Evolutionary conservation across 1,140 invertebrate species (phyloP).

Genomic region (Cardiocondyla obscurior): DNA sequence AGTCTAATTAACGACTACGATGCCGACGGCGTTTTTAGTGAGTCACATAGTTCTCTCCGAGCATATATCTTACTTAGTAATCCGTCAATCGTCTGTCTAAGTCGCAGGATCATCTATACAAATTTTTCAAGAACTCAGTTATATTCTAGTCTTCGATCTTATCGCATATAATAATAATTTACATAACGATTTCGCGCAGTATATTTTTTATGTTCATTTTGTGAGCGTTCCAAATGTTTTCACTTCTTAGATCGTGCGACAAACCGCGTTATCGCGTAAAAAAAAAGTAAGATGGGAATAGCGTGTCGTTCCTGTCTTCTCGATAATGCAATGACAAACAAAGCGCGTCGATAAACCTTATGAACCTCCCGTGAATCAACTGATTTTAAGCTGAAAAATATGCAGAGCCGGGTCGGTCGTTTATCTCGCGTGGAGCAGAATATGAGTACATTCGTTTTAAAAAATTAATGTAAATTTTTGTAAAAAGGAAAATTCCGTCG

Average conservation of each 20-base stretch:
- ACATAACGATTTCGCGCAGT: neutral
- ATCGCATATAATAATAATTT: conserved; percentile 14
- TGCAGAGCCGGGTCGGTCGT: neutral
- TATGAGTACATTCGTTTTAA: neutral
- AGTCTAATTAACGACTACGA: conserved; percentile 42
- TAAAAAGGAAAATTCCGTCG: neutral
- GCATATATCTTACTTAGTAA: neutral
- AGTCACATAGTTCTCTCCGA: conserved; percentile 21
- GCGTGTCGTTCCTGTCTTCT: conserved; percentile 24
- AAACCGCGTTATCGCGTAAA: conserved; percentile 31
- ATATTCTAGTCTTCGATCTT: conserved; percentile 1
- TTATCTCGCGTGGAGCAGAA: neutral
- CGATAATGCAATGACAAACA: conserved; percentile 66
- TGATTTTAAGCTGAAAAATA: conserved; percentile 40
- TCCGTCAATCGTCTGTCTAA: neutral
- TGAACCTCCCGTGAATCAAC: conserved; percentile 50
- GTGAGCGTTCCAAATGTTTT: neutral
- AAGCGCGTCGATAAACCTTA: conserved; percentile 67
- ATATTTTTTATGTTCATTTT: conserved; percentile 26
- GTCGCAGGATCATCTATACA: neutral
- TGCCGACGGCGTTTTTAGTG: neutral
- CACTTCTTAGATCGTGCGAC: neutral
- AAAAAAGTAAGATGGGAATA: conserved; percentile 39
- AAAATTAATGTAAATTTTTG: conserved; percentile 1
- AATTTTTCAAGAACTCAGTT: conserved; percentile 18